Base-by-base conservation (phyloP, 2,888 invertebrate species). In the Caenorhabditis sinica region DNA sequence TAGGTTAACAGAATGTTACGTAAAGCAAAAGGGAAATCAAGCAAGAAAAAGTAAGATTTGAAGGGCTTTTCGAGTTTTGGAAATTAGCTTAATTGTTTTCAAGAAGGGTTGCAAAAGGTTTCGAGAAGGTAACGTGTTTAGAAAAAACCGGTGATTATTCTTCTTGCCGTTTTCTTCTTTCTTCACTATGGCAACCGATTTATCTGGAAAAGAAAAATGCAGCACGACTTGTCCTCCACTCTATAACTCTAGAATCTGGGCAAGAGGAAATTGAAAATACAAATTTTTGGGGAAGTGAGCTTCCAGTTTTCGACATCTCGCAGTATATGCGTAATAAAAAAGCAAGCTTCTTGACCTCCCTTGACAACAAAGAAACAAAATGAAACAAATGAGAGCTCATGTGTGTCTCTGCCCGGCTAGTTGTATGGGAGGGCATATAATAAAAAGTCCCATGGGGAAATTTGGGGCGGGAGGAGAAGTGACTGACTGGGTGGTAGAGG, bases 401-500 rank as follows among this genome's bases (percentile, higher is more conserved):
- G 43, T 56, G 30, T n/a, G 49, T 49, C 20, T 49, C 20, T 49
- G 20, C n/a, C 2, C 11, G 40, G 40, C 40, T 40, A 40, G 40
- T 40, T 40, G 43, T 11, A 13, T 23, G 49, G 33, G 36, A 33
- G 30, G 33, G 71, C 63, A 65, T 56, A 79, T 79, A 79, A 79
- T 79, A 79, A 79, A 79, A 79, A 79, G 79, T 72, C 79, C 65
- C 79, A 58, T 45, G 79, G 63, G 79, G 40, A 25, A 49, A 17
- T 51, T 65, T 30, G 45, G 60, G 49, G n/a, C 9, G 36, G 75
- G 45, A 61, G 61, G 56, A 76, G 76, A 61, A 76, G 58, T 68
- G 76, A 69, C 61, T 73, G 73, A 72, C 76, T 76, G 68, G 68
- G 68, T 60, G 76, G 77, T 76, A 76, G 77, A 77, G 77, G 77